Evolutionary conservation across 1,140 invertebrate genomes (phyloP), one percentile per base, ranked within the genome.

Genomic region (Drosophila pseudoobscura): DNA sequence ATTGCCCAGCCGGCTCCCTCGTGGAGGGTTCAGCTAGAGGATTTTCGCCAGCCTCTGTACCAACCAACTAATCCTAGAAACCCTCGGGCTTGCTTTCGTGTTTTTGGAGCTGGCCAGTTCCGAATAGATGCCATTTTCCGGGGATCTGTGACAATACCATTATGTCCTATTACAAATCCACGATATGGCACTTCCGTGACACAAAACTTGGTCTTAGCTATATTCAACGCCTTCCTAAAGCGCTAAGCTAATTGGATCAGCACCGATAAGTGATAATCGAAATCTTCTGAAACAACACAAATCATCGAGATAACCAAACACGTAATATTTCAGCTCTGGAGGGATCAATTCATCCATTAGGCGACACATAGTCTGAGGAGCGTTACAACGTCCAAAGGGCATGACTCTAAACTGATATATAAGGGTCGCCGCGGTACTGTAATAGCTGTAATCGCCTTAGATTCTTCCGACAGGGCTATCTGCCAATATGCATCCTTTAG

Each of bases 41-140:
- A 15, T 15, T 15, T 15, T 15, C 15, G 15, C 15, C 15, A 15
- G 15, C 15, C 15, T 15, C 15, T 15, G 15, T 15, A 15, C 89
- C 90, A 90, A 11, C 55, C 77, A 4, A 60, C 62, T 45, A 90
- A 58, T 15, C 90, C 89, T 7, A 91, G 41, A 45, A 91, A 75
- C 5, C 72, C 47, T 11, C 66, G 26, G 43, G 61, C 15, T 68
- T 75, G 61, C 20, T 49, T 63, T 29, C 3, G 7, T n/a, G 24
- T 56, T 60, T 68, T 79, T 24, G 22, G 72, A 3, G 17, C 20
- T 1, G 72, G 72, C 54, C 56, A 75, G 29, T 66, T 52, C 13
- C 17, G 6, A 41, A 75, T 60, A 6, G 60, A 47, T 22, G 8
- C n/a, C 6, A 78, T 52, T 43, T 71, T 75, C 6, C 53, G 52